phyloP scores from a whole-genome alignment of 2,113 vertebrate genomes.

The Serinus canaria region DNA sequence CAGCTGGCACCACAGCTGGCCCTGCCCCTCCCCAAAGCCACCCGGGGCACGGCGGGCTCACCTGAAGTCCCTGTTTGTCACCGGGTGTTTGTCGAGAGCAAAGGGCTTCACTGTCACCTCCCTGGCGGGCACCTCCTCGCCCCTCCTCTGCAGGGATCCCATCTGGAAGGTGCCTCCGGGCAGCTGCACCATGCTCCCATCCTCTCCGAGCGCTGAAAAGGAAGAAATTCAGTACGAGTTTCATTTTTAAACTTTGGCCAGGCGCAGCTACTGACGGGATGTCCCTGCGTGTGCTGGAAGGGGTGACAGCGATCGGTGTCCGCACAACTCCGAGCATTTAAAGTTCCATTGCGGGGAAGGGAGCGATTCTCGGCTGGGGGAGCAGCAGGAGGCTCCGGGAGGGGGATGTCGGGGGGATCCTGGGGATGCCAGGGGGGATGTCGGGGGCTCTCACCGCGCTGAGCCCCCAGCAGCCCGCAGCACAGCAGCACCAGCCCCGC shows the following conservation, averaged over 20 bases:
- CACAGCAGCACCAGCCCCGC: background rate
- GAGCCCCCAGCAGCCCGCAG: background rate
- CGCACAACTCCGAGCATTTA: rapidly evolving
- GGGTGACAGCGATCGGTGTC: rapidly evolving
- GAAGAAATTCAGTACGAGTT: rapidly evolving
- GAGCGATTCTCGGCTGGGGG: background rate
- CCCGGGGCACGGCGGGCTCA: background rate
- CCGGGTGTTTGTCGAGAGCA: slow-evolving; percentile 81
- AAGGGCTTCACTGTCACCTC: slow-evolving; percentile 72
- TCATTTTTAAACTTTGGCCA: rapidly evolving
- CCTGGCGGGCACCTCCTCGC: slow-evolving; percentile 76
- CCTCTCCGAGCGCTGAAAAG: background rate
- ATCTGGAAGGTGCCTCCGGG: slow-evolving; percentile 81
- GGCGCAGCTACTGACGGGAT: rapidly evolving
- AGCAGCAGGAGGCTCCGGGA: no score
- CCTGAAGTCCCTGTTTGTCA: slow-evolving; percentile 91
- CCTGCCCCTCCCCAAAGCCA: rapidly evolving
- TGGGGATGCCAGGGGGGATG: rapidly evolving
- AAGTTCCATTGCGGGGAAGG: rapidly evolving
- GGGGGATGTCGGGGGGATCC: background rate
- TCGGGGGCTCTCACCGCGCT: background rate
- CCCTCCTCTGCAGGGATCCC: slow-evolving; percentile 67
- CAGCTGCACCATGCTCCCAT: slow-evolving; percentile 72
- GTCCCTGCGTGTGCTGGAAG: rapidly evolving
- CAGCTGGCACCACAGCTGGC: rapidly evolving